Evolutionary conservation across 2,113 vertebrate species (phyloP).

Genomic region (Poeciliopsis retropinna): DNA sequence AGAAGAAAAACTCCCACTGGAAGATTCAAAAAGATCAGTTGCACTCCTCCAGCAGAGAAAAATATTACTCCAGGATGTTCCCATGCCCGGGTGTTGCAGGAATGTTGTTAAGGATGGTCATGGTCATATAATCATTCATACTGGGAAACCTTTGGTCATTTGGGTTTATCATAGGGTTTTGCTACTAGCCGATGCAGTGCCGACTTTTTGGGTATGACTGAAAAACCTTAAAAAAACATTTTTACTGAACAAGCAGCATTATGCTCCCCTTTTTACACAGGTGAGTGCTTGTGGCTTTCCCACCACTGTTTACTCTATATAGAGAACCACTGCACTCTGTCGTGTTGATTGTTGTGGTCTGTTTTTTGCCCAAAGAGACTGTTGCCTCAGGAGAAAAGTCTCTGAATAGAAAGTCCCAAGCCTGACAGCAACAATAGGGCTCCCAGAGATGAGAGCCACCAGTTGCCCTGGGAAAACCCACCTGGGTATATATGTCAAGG

Average conservation of each 20-base stretch:
- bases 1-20: conserved; percentile 11
- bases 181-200: neutral
- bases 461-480: conserved; percentile 46
- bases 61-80: conserved; percentile 7
- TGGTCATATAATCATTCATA: conserved; percentile 25
- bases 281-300: conserved; percentile 23
- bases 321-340: conserved; percentile 31
- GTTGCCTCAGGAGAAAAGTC: conserved; percentile 59
- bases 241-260: conserved; percentile 36
- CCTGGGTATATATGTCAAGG: conserved; percentile 52
- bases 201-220: conserved; percentile 24
- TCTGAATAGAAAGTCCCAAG: conserved; percentile 71
- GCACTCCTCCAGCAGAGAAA: conserved; percentile 28
- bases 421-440: conserved; percentile 65
- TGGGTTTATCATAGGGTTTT: conserved; percentile 20
- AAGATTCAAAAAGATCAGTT: conserved; percentile 18
- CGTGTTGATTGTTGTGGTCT: conserved; percentile 62
- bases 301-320: conserved; percentile 27
- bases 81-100: conserved; percentile 6
- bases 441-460: conserved; percentile 46
- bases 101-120: neutral
- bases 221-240: conserved; percentile 28
- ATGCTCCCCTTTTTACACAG: conserved; percentile 12
- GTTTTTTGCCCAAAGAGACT: conserved; percentile 49
- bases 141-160: conserved; percentile 9